Conservation (phyloP, 2,797 vertebrate genomes). For the Protonibea diacanthus region DNA sequence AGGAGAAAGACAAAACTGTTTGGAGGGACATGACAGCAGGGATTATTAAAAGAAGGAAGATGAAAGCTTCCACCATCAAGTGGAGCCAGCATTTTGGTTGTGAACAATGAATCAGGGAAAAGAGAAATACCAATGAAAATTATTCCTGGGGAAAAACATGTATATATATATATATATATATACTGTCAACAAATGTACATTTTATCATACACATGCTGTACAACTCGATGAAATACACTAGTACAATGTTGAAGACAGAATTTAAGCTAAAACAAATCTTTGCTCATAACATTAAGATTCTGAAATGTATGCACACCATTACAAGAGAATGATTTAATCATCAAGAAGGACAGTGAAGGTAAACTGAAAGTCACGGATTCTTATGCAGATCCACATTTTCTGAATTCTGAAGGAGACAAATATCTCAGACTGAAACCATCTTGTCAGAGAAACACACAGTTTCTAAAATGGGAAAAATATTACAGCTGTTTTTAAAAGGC, state of each 20-base stretch:
- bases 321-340: neutral
- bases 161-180: neutral
- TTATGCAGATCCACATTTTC: conserved; percentile 5
- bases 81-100: conserved; percentile 12
- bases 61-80: neutral
- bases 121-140: conserved; percentile 14
- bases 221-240: neutral
- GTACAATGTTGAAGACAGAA: neutral
- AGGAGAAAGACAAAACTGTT: conserved; percentile 76
- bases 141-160: neutral
- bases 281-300: neutral
- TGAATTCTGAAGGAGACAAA: neutral
- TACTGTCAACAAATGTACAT: conserved; percentile 8
- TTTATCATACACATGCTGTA: neutral
- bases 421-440: neutral
- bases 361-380: conserved; percentile 15
- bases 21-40: conserved; percentile 65
- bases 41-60: conserved; percentile 9
- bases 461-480: conserved; percentile 21
- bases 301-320: neutral
- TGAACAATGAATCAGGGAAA: neutral
- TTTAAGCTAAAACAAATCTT: neutral
- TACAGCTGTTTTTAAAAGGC: conserved; percentile 37
- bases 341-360: neutral
- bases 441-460: conserved; percentile 11